Conservation (phyloP, 2,797 vertebrate genomes). For the Lepus townsendii region DNA sequence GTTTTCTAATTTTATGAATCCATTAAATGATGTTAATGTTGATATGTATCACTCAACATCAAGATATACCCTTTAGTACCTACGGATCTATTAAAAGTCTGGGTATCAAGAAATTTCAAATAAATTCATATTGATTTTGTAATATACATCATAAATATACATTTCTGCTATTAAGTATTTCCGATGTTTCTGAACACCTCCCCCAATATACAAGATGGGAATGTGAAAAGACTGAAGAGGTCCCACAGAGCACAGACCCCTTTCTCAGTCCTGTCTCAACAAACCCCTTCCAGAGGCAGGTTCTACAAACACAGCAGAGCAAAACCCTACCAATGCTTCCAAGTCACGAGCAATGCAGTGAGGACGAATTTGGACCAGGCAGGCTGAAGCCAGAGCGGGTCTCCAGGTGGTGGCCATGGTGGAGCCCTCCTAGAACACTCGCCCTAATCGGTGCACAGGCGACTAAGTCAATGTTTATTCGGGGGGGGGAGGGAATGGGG, state of each 20-base stretch:
- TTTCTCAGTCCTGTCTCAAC: not conserved
- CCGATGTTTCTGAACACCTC: constrained; percentile 11
- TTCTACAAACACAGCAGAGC: not conserved
- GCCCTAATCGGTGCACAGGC: too few relatives aligned
- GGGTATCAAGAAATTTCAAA: not conserved
- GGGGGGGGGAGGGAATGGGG: too few relatives aligned
- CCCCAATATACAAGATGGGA: not conserved
- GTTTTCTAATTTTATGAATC: not conserved
- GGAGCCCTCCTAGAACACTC: too few relatives aligned
- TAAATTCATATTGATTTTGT: not conserved
- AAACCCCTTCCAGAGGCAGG: not conserved
- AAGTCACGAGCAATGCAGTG: not conserved
- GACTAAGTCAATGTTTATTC: too few relatives aligned
- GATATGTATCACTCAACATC: not conserved
- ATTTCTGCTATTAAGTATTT: not conserved
- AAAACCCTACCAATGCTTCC: not conserved
- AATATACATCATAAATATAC: constrained; percentile 3
- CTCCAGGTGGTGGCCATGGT: too few relatives aligned
- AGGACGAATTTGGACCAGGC: too few relatives aligned
- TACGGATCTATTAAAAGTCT: constrained; percentile 10
- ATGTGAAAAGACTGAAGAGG: not conserved
- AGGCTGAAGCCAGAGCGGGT: too few relatives aligned
- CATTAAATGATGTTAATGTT: not conserved
- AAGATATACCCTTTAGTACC: not conserved
- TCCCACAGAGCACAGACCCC: not conserved